phyloP scores from a whole-genome alignment of 2,113 vertebrate genomes.

The Sclerurus mexicanus region DNA sequence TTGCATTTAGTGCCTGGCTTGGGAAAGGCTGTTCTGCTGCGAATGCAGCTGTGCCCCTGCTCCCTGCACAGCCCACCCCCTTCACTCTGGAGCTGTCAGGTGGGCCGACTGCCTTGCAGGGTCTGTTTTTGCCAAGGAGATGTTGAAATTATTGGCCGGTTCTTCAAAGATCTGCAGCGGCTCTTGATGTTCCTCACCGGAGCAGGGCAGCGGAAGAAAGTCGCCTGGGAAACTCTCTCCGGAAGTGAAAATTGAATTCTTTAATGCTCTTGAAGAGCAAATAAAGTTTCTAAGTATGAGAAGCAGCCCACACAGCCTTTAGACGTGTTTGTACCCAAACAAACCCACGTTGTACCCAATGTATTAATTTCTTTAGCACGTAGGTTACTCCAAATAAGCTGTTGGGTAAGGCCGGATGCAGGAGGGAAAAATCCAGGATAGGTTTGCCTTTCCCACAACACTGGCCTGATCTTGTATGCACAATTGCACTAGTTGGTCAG shows the following conservation, averaged over 20 bases:
- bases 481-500: accelerated
- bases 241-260: slow-evolving; percentile 35
- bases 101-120: not conserved
- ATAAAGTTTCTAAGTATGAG: not conserved
- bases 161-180: slow-evolving; percentile 44
- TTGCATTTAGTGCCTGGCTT: not conserved
- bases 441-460: not conserved
- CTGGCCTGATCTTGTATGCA: not conserved
- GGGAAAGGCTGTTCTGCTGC: not conserved
- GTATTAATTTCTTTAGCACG: not conserved
- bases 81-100: not conserved
- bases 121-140: slow-evolving; percentile 40
- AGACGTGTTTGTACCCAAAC: not conserved
- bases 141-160: not conserved
- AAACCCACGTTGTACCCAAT: not conserved
- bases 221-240: slow-evolving; percentile 26
- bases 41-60: not conserved
- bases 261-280: slow-evolving; percentile 9
- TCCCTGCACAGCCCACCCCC: not conserved
- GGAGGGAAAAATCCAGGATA: not conserved
- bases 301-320: slow-evolving; percentile 44
- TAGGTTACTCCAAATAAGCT: not conserved
- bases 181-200: slow-evolving; percentile 34
- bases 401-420: not conserved
- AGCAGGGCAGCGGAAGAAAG: slow-evolving; percentile 46